phyloP scores from a whole-genome alignment of 2,113 vertebrate species.

The Erythrocebus patas region DNA sequence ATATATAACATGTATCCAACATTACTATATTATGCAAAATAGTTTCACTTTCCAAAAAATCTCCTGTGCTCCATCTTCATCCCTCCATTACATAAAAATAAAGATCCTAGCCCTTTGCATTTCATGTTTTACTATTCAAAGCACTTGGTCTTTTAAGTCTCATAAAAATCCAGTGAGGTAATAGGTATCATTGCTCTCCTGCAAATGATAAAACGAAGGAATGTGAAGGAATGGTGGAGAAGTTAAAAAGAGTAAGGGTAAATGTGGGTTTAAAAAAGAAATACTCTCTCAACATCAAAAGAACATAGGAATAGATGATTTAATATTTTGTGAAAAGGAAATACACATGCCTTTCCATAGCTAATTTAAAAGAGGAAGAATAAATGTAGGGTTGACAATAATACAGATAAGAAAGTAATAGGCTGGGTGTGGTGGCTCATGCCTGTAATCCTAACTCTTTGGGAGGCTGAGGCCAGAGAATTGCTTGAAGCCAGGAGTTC shows the following conservation, averaged over 20 bases:
- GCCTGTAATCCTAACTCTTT: too few relatives aligned
- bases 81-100: neutral
- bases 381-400: neutral
- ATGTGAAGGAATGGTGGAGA: neutral
- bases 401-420: neutral
- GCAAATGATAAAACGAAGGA: conserved; percentile 19
- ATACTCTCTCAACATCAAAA: neutral
- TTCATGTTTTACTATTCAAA: conserved; percentile 4
- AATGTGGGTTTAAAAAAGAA: conserved; percentile 20
- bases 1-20: neutral
- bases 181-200: neutral
- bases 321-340: conserved; percentile 9
- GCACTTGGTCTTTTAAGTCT: conserved; percentile 14
- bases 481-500: too few relatives aligned
- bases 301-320: neutral
- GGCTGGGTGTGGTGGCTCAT: too few relatives aligned
- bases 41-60: neutral
- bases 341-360: neutral
- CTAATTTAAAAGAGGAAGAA: neutral
- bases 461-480: too few relatives aligned
- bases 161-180: neutral
- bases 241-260: neutral
- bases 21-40: neutral
- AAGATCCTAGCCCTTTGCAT: neutral
- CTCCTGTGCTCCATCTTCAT: neutral